Base-by-base conservation (phyloP, 2,888 invertebrate genomes). In the Trissoscelio sp. region DNA sequence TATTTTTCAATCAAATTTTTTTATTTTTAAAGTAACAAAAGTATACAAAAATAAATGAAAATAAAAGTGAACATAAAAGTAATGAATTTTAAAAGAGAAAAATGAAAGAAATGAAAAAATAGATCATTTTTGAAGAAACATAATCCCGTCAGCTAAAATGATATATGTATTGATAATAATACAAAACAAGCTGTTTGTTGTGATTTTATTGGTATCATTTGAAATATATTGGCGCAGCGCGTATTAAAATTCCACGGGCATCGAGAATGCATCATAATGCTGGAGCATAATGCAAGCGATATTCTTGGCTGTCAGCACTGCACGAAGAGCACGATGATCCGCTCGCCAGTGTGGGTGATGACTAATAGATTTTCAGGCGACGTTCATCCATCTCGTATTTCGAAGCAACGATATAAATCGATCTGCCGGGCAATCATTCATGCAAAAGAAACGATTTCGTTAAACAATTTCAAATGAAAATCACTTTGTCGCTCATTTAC, bases 281-380 rank as follows among this genome's bases (percentile, higher is more conserved):
- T 28, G 18, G 70, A 34, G 74, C 66, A 82, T 73, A 83, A 82
- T 82, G 75, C 80, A 73, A 75, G 69, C 73, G 83, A 82, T 83
- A 82, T 82, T 78, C 81, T 69, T 69, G 69, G 79, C 81, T 82
- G 83, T 83, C 83, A 82, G 80, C 83, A 74, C 81, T 42, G 70
- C 72, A 78, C 70, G 79, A 55, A 57, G 53, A 22, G 51, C 66
- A 58, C 58, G 66, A 74, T 74, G 78, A 74, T 66, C 58, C 58
- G 74, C 62, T 39, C 48, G 84, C 79, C 86, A 85, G 88, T 87
- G 88, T 86, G 88, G 88, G 86, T 87, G 89, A 90, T 90, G 90
- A 90, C 89, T 90, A 89, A 90, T 90, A 90, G 89, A 90, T 90
- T 90, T 89, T 85, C 83, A 84, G 82, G 84, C 84, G 81, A 79